These are phyloP conservation scores for Emberiza fucata DNA, from an alignment of 2,113 vertebrate species.

Conservation along the genomic window DNA sequence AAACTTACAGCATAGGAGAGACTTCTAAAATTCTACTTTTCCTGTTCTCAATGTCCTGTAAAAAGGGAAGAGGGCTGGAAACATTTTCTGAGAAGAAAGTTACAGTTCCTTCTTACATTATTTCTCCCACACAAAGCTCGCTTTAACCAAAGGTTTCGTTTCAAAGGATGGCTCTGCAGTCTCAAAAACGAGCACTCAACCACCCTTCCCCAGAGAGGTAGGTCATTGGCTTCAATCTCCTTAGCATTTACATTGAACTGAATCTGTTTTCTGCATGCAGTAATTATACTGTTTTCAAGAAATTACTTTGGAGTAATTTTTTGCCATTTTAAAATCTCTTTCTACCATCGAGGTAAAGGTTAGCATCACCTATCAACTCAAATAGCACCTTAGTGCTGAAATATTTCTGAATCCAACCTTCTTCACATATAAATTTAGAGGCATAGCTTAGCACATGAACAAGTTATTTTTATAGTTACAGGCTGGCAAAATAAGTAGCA, in stretches of 20 bases:
- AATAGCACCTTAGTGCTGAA: neutral
- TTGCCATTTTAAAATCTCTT: neutral
- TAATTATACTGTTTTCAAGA: neutral
- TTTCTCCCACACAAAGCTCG: neutral
- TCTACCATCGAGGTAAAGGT: neutral
- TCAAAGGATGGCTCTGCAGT: neutral
- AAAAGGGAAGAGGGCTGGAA: neutral
- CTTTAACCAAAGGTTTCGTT: neutral
- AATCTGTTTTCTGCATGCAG: neutral
- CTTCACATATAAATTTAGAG: neutral
- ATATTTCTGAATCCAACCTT: neutral
- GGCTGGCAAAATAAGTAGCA: neutral
- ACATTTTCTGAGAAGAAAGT: neutral
- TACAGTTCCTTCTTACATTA: neutral
- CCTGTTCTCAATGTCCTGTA: neutral
- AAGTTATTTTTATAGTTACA: neutral
- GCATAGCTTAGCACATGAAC: neutral
- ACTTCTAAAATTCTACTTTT: neutral
- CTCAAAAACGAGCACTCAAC: neutral
- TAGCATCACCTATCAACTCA: neutral
- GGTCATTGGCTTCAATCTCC: neutral
- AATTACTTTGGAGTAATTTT: neutral
- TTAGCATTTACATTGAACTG: neutral
- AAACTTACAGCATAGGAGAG: neutral
- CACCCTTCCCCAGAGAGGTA: neutral